phyloP scores from a whole-genome alignment of 2,888 invertebrate genomes.

The Hyppa rectilinea region DNA sequence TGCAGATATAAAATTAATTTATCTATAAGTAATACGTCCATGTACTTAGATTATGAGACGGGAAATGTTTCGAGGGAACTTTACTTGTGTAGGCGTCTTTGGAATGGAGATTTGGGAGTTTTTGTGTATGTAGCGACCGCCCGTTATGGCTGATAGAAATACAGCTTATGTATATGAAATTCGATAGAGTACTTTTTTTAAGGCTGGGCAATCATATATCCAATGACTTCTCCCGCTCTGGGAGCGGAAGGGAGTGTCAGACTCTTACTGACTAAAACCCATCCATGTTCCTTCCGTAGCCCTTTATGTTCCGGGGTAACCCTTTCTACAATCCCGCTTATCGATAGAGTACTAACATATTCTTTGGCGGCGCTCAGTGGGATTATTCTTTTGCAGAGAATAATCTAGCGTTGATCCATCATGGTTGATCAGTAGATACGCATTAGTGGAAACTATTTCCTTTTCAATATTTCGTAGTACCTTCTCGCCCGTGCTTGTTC shows the following conservation, averaged over 20 bases:
- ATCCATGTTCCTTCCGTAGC: no score
- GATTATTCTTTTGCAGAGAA: not conserved
- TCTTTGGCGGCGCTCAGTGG: not conserved
- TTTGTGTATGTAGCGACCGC: not conserved
- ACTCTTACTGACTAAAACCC: no score
- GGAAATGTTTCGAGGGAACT: constrained; percentile 45
- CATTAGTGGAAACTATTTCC: not conserved
- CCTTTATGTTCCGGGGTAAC: no score
- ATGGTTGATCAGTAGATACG: not conserved
- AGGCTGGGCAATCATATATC: no score
- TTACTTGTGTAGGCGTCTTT: constrained; percentile 49
- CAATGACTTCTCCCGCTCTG: no score
- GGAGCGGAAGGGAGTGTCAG: no score
- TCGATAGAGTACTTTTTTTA: not conserved
- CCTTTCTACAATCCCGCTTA: no score
- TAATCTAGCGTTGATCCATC: not conserved
- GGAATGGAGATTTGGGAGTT: constrained; percentile 21
- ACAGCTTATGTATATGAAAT: not conserved
- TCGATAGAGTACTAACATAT: not conserved
- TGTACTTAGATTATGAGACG: constrained; percentile 60
- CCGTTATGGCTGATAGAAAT: not conserved
- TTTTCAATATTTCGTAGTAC: not conserved
- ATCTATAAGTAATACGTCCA: constrained; percentile 85
- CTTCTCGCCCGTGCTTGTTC: no score
- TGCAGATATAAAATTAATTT: constrained; percentile 89